phyloP scores from a whole-genome alignment of 2,888 invertebrate genomes.

The Tipula confusa region DNA sequence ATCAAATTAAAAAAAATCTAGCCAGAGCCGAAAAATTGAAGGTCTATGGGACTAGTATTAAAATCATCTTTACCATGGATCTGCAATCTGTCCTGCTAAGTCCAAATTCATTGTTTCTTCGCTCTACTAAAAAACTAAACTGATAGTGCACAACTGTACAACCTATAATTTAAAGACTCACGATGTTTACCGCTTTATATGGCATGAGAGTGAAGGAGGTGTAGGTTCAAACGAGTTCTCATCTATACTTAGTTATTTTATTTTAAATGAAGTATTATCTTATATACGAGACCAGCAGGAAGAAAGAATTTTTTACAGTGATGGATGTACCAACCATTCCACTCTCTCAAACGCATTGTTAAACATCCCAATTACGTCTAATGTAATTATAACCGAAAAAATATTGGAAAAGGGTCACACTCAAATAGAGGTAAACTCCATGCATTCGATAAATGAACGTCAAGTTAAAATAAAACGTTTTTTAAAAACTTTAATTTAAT shows the following conservation, averaged over 20 bases:
- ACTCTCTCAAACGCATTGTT: neutral
- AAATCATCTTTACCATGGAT: neutral
- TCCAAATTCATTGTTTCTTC: neutral
- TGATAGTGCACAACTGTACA: neutral
- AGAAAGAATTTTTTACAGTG: neutral
- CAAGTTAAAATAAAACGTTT: no score
- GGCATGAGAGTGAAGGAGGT: neutral
- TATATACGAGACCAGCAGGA: neutral
- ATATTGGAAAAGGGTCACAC: neutral
- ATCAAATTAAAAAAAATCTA: no score
- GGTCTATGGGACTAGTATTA: neutral
- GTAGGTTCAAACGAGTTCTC: no score
- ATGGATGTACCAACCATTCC: conserved; percentile 12
- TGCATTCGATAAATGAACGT: neutral
- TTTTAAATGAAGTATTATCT: neutral
- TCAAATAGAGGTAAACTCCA: neutral
- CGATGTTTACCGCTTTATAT: neutral
- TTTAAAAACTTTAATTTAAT: neutral
- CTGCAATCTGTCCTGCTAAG: neutral
- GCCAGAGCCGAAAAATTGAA: no score
- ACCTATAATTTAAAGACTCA: neutral
- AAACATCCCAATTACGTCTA: neutral
- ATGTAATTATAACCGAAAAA: neutral
- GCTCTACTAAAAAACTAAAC: neutral
- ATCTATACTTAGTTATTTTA: neutral